Conservation (phyloP, 2,888 invertebrate genomes). For the Drosophila aldrichi region DNA sequence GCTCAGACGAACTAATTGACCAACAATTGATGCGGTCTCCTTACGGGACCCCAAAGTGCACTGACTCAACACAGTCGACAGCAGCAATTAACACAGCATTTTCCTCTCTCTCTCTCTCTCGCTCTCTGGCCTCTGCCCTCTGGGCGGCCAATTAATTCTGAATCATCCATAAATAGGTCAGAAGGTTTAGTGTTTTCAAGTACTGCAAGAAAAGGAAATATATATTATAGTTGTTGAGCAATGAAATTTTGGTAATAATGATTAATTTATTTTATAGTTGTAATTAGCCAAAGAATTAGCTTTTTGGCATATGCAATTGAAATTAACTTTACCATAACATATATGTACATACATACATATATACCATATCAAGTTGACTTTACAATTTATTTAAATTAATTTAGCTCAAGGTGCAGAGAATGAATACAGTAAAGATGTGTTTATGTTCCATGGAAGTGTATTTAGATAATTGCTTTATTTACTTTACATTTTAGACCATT, state of each 20-base stretch:
- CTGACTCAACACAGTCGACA: background rate
- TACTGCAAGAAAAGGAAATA: background rate
- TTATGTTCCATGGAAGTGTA: background rate
- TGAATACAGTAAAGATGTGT: background rate
- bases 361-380: background rate
- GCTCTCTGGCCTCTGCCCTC: too few relatives aligned
- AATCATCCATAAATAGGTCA: background rate
- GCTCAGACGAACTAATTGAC: slow-evolving; percentile 34
- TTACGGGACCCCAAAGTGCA: background rate
- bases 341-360: too few relatives aligned
- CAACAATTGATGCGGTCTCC: slow-evolving; percentile 27
- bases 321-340: background rate
- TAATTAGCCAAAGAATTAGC: too few relatives aligned
- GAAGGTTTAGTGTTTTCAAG: background rate
- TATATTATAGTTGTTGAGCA: background rate
- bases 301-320: background rate
- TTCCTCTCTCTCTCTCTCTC: too few relatives aligned
- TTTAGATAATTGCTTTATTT: background rate
- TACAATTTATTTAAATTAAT: background rate
- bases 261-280: too few relatives aligned
- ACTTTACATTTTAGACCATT: background rate
- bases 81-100: background rate
- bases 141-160: background rate
- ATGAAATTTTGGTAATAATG: too few relatives aligned
- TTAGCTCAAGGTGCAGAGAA: background rate